phyloP scores from a whole-genome alignment of 2,888 invertebrate genomes.

The Scelioninae gen. 2 region DNA sequence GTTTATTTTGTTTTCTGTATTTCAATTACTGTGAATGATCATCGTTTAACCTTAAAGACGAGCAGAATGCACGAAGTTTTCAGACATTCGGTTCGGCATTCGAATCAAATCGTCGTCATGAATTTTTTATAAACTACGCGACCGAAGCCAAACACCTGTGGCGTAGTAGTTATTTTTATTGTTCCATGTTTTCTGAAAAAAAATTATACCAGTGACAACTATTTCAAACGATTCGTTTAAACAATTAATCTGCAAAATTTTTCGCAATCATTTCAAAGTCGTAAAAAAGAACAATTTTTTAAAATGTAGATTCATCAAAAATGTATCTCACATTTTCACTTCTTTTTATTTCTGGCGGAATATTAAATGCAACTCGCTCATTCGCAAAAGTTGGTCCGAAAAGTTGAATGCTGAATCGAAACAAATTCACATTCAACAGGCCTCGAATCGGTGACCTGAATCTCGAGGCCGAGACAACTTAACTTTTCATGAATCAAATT shows the following conservation, averaged over 20 bases:
- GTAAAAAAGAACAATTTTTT: too few relatives aligned
- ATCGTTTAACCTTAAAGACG: constrained; percentile 1
- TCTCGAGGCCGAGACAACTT: constrained; percentile 60
- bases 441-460: constrained; percentile 67
- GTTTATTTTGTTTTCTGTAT: too few relatives aligned
- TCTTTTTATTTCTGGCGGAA: constrained; percentile 20
- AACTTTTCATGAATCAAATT: constrained; percentile 59
- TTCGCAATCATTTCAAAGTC: too few relatives aligned
- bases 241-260: background rate
- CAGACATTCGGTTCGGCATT: background rate
- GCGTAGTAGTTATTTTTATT: background rate
- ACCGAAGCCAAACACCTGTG: background rate
- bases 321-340: constrained; percentile 20
- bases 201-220: background rate
- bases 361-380: constrained; percentile 45
- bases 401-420: constrained; percentile 55
- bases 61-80: background rate
- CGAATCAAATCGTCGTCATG: background rate
- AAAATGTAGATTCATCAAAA: constrained; percentile 14
- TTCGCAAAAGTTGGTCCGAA: constrained; percentile 47
- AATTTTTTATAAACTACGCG: background rate
- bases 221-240: too few relatives aligned
- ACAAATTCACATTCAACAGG: constrained; percentile 65
- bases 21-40: too few relatives aligned
- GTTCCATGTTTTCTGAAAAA: background rate